These are phyloP conservation scores for Buteo buteo DNA, from an alignment of 2,113 vertebrate species.

Conservation along the genomic window DNA sequence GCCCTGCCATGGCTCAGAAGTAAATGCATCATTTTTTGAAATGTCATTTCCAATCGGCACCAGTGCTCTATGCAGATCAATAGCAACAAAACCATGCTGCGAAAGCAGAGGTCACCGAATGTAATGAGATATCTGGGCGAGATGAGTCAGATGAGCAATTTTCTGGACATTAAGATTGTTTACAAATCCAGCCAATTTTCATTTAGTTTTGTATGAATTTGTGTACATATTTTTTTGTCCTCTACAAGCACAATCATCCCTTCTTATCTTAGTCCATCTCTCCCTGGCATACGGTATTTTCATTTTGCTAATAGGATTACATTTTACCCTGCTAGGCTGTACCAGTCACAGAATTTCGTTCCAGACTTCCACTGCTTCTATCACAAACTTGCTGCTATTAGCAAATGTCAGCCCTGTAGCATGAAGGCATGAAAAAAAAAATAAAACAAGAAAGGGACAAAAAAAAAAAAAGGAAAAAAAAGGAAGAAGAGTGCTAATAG, in stretches of 20 bases:
- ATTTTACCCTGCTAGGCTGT: not conserved
- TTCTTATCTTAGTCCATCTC: not conserved
- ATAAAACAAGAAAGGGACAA: not conserved
- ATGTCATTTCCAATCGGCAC: not conserved
- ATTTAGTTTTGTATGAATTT: not conserved
- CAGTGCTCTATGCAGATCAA: not conserved
- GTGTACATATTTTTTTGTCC: not conserved
- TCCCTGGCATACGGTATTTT: not conserved
- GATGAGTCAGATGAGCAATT: not conserved
- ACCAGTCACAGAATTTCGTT: not conserved
- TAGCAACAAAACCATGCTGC: not conserved
- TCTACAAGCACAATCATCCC: not conserved
- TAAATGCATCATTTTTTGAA: not conserved
- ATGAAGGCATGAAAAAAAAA: not conserved
- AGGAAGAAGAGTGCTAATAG: not conserved
- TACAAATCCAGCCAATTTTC: constrained; percentile 17
- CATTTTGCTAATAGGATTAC: not conserved
- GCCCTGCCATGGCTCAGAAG: not conserved
- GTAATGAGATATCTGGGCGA: not conserved
- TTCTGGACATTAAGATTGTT: not conserved
- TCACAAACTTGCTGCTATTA: not conserved
- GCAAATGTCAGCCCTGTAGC: not conserved
- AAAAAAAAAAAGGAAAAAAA: too few species aligned
- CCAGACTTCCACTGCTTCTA: not conserved
- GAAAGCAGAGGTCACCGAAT: not conserved